phyloP scores from a whole-genome alignment of 2,888 invertebrate genomes.

The Macrosoma leucophasiata region DNA sequence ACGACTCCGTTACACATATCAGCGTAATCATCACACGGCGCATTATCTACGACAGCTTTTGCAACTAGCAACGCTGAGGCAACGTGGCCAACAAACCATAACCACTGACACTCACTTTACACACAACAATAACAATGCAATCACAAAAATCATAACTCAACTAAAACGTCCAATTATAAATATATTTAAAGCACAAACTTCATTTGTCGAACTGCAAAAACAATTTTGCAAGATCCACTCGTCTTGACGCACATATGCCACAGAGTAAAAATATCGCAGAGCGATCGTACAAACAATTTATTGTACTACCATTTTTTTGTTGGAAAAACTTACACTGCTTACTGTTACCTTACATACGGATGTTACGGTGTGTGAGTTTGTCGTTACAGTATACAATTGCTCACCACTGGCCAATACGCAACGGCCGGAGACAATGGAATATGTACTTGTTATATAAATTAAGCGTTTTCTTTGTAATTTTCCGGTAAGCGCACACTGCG shows the following conservation, averaged over 20 bases:
- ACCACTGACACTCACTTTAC: slow-evolving; percentile 53
- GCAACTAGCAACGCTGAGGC: slow-evolving; percentile 58
- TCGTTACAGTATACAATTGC: slow-evolving; percentile 38
- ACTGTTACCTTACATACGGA: slow-evolving; percentile 33
- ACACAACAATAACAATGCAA: too few relatives aligned
- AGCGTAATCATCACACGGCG: slow-evolving; percentile 47
- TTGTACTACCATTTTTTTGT: too few relatives aligned
- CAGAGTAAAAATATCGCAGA: slow-evolving; percentile 25
- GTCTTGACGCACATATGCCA: slow-evolving; percentile 23
- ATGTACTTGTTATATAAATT: slow-evolving; percentile 28
- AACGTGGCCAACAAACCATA: slow-evolving; percentile 51
- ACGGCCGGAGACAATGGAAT: slow-evolving; percentile 29
- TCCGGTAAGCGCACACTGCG: slow-evolving; percentile 59
- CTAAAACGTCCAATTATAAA: too few relatives aligned
- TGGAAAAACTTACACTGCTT: slow-evolving; percentile 21
- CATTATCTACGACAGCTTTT: slow-evolving; percentile 60
- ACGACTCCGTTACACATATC: slow-evolving; percentile 61
- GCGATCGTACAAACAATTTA: too few relatives aligned
- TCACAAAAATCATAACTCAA: too few relatives aligned
- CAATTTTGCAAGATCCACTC: slow-evolving; percentile 18
- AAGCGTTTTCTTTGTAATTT: slow-evolving; percentile 56
- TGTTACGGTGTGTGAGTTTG: slow-evolving; percentile 45
- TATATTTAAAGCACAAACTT: too few relatives aligned
- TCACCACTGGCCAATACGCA: slow-evolving; percentile 31
- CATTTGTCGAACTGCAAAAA: slow-evolving; percentile 10